Evolutionary conservation across 2,113 vertebrate species (phyloP).

Genomic region (Cygnus atratus): DNA sequence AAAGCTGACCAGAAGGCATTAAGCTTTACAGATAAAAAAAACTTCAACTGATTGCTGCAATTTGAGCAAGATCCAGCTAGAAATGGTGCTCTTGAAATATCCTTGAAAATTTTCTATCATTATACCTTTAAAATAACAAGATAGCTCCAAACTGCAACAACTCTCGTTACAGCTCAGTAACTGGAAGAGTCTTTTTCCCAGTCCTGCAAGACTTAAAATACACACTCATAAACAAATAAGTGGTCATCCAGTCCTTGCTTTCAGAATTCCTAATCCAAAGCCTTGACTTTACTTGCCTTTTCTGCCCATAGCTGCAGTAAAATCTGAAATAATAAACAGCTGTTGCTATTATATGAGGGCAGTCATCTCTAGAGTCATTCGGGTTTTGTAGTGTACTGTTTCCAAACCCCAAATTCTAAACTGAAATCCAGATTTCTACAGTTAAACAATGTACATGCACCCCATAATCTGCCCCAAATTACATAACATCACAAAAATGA

Average conservation of each 20-base stretch:
- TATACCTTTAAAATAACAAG: not conserved
- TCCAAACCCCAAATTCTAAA: not conserved
- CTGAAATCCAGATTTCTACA: not conserved
- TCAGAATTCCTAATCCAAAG: not conserved
- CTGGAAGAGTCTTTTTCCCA: not conserved
- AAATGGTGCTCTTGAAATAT: not conserved
- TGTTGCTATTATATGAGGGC: not conserved
- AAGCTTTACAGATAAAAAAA: not conserved
- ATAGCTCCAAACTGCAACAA: not conserved
- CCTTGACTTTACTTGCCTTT: not conserved
- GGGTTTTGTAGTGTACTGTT: not conserved
- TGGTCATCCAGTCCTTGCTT: not conserved
- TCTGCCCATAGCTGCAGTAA: not conserved
- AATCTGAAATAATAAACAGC: not conserved
- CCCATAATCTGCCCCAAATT: not conserved
- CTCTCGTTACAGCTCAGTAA: not conserved
- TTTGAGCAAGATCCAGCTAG: not conserved
- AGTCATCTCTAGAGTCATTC: not conserved
- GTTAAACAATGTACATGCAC: fast-evolving
- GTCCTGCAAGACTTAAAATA: not conserved
- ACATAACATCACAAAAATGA: not conserved
- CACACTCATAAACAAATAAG: not conserved
- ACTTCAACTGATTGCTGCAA: not conserved
- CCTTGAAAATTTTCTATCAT: not conserved
- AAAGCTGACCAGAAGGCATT: not conserved